These are phyloP conservation scores for Hirtodrosophila histrioides DNA, from an alignment of 2,888 invertebrate genomes.

Conservation along the genomic window DNA sequence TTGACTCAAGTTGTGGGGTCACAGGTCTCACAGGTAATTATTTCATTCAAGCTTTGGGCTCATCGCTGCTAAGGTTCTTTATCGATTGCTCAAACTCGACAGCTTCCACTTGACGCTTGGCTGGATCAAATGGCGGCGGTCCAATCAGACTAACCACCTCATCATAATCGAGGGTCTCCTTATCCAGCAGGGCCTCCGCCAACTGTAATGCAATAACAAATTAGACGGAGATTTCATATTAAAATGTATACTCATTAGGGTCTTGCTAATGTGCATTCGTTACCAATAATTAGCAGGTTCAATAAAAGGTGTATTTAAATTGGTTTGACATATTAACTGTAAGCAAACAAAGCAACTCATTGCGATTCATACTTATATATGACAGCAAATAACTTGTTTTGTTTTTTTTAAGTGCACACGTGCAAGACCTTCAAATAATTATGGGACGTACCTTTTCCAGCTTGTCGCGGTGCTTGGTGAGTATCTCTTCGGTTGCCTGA, in stretches of 20 bases:
- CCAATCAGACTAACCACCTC: slow-evolving; percentile 95
- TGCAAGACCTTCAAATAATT: not conserved
- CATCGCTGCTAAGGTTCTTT: slow-evolving; percentile 82
- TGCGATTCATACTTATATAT: too few species aligned
- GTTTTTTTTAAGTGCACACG: too few species aligned
- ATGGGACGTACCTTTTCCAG: slow-evolving; percentile 87
- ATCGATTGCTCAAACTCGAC: slow-evolving; percentile 90
- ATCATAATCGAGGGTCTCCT: slow-evolving; percentile 96
- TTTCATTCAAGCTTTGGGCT: slow-evolving; percentile 38
- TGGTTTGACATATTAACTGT: too few species aligned
- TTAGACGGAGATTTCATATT: not conserved
- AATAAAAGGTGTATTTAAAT: too few species aligned
- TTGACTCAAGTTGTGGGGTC: not conserved
- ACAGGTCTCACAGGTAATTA: too few species aligned
- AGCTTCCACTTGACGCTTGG: slow-evolving; percentile 90
- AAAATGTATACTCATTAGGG: too few species aligned
- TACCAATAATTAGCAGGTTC: too few species aligned
- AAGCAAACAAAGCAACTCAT: too few species aligned
- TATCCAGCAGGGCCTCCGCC: slow-evolving; percentile 92
- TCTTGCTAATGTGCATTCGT: too few species aligned
- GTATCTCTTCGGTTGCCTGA: slow-evolving; percentile 90
- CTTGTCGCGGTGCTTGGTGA: slow-evolving; percentile 91
- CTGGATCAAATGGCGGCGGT: slow-evolving; percentile 91
- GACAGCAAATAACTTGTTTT: too few species aligned
- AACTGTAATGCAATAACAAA: slow-evolving; percentile 86